A percentile compares a stretch with the other conserved stretches of the same genome.
These are phyloP conservation scores for Matsumyia berberina DNA, from an alignment of 2,888 invertebrate genomes.

Conservation along the genomic window DNA sequence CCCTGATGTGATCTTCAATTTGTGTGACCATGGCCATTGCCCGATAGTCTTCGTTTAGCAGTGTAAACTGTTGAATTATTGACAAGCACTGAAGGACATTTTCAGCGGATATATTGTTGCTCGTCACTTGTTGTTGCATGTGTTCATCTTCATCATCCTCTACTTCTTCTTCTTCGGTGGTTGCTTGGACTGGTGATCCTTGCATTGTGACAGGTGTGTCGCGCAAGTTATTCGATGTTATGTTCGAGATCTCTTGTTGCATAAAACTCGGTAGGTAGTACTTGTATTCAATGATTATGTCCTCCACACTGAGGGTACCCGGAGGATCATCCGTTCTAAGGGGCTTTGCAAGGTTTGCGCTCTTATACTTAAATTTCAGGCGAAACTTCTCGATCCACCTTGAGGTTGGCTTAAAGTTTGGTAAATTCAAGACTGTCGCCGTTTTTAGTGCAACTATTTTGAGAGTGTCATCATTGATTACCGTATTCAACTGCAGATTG, in stretches of 20 bases:
- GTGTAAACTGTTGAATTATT: constrained; percentile 81
- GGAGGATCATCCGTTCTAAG: constrained; percentile 55
- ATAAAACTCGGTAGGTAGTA: constrained; percentile 82
- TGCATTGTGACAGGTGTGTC: neutral
- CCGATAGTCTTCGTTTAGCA: constrained; percentile 80
- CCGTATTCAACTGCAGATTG: constrained; percentile 79
- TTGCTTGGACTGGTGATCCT: neutral
- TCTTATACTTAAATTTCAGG: constrained; percentile 81
- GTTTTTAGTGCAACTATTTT: constrained; percentile 81
- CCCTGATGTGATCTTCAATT: constrained; percentile 81
- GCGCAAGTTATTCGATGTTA: constrained; percentile 73
- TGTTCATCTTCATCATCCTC: neutral
- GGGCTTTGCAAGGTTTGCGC: constrained; percentile 77
- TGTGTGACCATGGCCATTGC: constrained; percentile 81
- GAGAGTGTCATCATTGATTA: constrained; percentile 81
- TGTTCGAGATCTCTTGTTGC: constrained; percentile 81
- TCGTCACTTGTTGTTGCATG: neutral
- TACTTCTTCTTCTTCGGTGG: neutral
- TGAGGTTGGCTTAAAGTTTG: constrained; percentile 81
- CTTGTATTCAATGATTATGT: constrained; percentile 82
- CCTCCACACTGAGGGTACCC: constrained; percentile 81
- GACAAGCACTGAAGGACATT: constrained; percentile 82
- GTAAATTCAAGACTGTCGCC: constrained; percentile 82
- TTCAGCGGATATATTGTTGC: constrained; percentile 8
- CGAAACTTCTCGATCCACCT: constrained; percentile 83